These are phyloP conservation scores for Lacerta bilineata DNA, from an alignment of 2,797 vertebrate species.

Conservation along the genomic window DNA sequence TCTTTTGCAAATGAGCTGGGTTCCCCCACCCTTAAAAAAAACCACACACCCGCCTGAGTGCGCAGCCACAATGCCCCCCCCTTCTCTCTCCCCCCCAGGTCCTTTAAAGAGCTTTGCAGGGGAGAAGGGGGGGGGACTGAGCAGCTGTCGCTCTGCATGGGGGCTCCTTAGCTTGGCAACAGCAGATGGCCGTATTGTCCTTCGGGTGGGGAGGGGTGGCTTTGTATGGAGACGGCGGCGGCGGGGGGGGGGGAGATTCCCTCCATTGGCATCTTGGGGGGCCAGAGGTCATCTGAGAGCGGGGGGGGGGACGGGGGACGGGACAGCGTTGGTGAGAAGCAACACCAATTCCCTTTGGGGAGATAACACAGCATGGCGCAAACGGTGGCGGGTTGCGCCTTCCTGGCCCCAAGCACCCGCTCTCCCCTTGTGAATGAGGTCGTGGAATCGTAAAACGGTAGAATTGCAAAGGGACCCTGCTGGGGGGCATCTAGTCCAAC, in stretches of 20 bases:
- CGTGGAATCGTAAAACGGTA: not conserved
- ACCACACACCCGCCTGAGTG: not conserved
- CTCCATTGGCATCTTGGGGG: not conserved
- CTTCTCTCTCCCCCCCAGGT: too few species aligned
- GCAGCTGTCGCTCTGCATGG: not conserved
- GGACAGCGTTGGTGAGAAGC: not conserved
- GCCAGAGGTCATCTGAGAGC: not conserved
- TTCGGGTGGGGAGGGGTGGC: too few species aligned
- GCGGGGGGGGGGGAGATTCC: not conserved
- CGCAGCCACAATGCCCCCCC: not conserved
- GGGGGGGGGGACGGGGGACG: not conserved
- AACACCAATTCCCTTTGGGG: too few species aligned
- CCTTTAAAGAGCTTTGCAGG: constrained; percentile 2
- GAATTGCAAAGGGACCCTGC: too few species aligned
- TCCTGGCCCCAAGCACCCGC: not conserved
- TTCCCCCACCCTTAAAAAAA: too few species aligned
- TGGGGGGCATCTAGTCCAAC: too few species aligned
- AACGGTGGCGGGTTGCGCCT: too few species aligned
- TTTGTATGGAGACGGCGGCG: too few species aligned
- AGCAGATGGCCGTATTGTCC: constrained; percentile 32
- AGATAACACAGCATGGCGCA: too few species aligned
- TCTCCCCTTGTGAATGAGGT: not conserved
- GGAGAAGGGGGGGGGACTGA: not conserved
- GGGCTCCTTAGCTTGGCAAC: not conserved
- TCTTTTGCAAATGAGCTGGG: constrained; percentile 1